These are phyloP conservation scores for Cossypha dichroa DNA, from an alignment of 2,797 vertebrate genomes.

Conservation along the genomic window DNA sequence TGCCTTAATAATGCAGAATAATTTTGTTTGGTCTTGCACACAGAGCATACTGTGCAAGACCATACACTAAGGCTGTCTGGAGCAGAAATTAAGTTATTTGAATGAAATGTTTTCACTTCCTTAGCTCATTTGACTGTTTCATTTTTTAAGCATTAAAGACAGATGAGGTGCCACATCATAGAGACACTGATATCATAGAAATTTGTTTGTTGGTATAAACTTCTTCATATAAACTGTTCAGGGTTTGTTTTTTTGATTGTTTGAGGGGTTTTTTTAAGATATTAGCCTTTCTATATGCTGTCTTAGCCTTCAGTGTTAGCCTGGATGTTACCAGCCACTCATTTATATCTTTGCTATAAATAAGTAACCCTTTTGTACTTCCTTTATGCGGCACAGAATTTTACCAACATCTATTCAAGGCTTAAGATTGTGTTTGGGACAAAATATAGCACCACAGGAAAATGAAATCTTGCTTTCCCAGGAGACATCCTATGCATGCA, in stretches of 20 bases:
- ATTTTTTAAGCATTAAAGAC: neutral
- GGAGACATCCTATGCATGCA: neutral
- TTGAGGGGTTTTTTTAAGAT: rapidly evolving
- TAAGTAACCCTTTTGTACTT: neutral
- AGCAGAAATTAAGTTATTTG: neutral
- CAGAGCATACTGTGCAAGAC: neutral
- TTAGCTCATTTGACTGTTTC: neutral
- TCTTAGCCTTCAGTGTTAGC: neutral
- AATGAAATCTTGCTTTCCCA: neutral
- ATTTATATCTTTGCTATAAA: neutral
- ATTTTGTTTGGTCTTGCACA: neutral
- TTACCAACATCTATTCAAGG: neutral
- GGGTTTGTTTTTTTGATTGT: neutral
- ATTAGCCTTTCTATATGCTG: neutral
- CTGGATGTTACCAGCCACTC: neutral
- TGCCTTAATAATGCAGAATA: neutral
- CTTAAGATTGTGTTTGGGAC: neutral
- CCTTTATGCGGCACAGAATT: neutral
- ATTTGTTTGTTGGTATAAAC: neutral
- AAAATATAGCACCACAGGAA: neutral
- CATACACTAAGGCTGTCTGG: neutral
- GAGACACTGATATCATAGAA: neutral
- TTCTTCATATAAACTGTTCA: neutral
- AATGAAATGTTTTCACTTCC: neutral
- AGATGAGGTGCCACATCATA: neutral